Evolutionary conservation across 2,113 vertebrate genomes (phyloP), one percentile per base, ranked within the genome.

Genomic region (Coryphaenoides rupestris): DNA sequence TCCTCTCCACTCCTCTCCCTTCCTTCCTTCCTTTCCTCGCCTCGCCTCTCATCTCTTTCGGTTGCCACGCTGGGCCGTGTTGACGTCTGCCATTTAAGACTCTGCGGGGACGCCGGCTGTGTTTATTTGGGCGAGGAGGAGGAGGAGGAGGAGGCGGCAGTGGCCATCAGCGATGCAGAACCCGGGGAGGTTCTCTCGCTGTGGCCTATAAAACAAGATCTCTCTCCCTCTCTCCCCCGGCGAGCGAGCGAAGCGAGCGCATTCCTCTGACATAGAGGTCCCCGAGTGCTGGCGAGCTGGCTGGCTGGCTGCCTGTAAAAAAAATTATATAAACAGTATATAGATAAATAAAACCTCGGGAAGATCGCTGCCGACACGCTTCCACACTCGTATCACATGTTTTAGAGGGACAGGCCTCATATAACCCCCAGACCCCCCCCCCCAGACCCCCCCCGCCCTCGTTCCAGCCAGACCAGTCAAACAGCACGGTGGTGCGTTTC

Each of bases 171-270:
- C 22, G 46, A 70, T 72, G 49, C 62, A 70, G 60, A 76, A 69
- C 40, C n/a, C 26, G 16, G 33, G 33, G 28, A 61, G 66, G 58
- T 65, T 40, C 7, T n/a, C n/a, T 65, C 63, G 19, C 65, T 13
- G 14, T 21, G n/a, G 47, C 73, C 57, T 53, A 72, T 78, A 79
- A 85, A 85, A 73, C 62, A 15, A 21, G 14, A 63, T 77, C 75
- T 66, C 23, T 2, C 14, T 13, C 23, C n/a, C n/a, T n/a, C n/a
- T n/a, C n/a, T n/a, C n/a, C n/a, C n/a, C n/a, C n/a, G n/a, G n/a
- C n/a, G n/a, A n/a, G n/a, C n/a, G n/a, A n/a, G n/a, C n/a, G n/a
- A n/a, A 57, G 68, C 61, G 65, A 3, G 63, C 60, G 60, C 70
- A 67, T 84, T 78, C 59, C 55, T 73, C 55, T 74, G 66, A 69